These are phyloP conservation scores for Biston betularia DNA, from an alignment of 2,888 invertebrate species.

Conservation along the genomic window DNA sequence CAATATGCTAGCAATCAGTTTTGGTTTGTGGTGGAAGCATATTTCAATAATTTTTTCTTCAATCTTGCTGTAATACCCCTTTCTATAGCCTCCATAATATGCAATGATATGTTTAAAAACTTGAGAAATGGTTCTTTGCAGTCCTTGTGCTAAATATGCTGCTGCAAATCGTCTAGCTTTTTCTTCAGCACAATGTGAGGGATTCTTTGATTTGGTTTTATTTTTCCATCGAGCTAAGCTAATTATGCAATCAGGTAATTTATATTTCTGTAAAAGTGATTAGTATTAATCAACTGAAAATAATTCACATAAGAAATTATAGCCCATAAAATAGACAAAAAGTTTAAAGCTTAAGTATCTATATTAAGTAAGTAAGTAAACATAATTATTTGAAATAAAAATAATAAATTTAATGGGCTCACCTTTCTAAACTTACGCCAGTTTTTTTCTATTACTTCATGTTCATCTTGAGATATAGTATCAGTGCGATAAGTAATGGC, in stretches of 20 bases:
- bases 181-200: constrained; percentile 56
- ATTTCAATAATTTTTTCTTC: constrained; percentile 73
- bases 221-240: constrained; percentile 71
- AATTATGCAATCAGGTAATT: constrained; percentile 66
- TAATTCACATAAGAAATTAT: neutral
- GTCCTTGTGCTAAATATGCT: constrained; percentile 67
- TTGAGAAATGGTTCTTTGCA: constrained; percentile 69
- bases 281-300: neutral
- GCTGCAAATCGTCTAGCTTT: constrained; percentile 62
- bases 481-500: constrained; percentile 41
- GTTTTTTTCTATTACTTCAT: constrained; percentile 61
- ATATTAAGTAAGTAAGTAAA: no score
- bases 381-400: neutral
- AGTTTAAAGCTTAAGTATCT: no score
- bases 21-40: constrained; percentile 63
- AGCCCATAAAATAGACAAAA: no score
- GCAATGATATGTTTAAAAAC: constrained; percentile 63
- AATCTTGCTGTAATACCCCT: constrained; percentile 33
- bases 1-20: constrained; percentile 56
- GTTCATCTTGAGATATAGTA: constrained; percentile 64
- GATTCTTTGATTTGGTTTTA: constrained; percentile 52
- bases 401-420: constrained; percentile 9
- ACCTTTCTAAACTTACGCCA: constrained; percentile 71
- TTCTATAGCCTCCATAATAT: constrained; percentile 49
- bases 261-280: constrained; percentile 58